Base-by-base conservation (phyloP, 2,888 invertebrate species). In the Protophormia terraenovae region DNA sequence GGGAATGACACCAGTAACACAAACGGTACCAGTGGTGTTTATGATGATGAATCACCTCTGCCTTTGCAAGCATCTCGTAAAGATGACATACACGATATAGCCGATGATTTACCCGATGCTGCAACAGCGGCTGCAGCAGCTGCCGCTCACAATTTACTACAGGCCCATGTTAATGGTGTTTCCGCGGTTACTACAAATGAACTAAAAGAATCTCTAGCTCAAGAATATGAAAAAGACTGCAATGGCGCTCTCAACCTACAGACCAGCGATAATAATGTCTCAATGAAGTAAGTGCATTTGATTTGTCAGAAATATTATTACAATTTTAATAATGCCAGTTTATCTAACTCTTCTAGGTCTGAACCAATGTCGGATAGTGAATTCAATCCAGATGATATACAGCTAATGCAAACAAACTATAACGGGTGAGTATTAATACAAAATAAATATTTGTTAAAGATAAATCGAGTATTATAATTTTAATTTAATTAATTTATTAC, bases 301-400 rank as follows among this genome's bases (percentile, higher is more conserved):
- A 32, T 38, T 60, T 41, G 1, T 14, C 8, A 38, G 47, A 72
- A 47, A 55, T 69, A 29, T 27, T 73, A 67, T 78, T 77, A 55
- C 24, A 76, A 78, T 64, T 76, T 53, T 29, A 73, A 72, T 83
- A 60, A 83, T 83, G 69, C 64, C 47, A 82, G 77, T 27, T 50
- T 35, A 71, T 69, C 29, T 14, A 77, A 67, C 47, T 69, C 66
- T 41, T 76, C 50, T 82, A 92, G 92, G 88, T 92, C 92, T 58
- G 92, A 92, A 64, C 92, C 92, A 8, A 89, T 92, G 55, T 92
- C 92, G 2, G 92, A 92, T 76, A 90, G 90, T 3, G 92, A 92
- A 86, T 92, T 92, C 79, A 92, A 92, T 87, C 92, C 92, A 14
- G 92, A 92, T 84, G 92, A 92, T 82, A 92, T 92, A 76, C 92